phyloP scores from a whole-genome alignment of 2,888 invertebrate species.

The Standfussiana lucernea region DNA sequence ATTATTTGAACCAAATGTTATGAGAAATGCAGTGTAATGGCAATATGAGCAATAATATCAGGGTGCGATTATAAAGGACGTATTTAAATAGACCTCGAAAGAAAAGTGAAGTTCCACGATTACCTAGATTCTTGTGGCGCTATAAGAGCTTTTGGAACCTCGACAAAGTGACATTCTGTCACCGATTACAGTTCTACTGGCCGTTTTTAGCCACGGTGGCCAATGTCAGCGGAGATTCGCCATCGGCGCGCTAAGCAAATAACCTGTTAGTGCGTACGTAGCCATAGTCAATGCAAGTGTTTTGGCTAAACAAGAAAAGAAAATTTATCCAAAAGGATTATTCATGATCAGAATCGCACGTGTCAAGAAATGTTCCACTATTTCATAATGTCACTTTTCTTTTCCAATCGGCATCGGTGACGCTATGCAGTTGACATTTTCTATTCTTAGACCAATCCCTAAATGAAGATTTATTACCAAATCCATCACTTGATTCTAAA shows the following conservation, averaged over 20 bases:
- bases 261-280: neutral
- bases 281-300: neutral
- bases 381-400: neutral
- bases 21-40: neutral
- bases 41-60: neutral
- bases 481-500: conserved; percentile 24
- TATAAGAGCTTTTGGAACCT: too few species aligned
- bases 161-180: too few species aligned
- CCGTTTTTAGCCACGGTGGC: too few species aligned
- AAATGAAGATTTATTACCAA: conserved; percentile 45
- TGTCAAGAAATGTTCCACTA: neutral
- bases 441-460: conserved; percentile 19
- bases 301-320: neutral
- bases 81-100: too few species aligned
- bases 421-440: conserved; percentile 1
- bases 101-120: neutral
- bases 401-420: neutral
- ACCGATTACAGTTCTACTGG: too few species aligned
- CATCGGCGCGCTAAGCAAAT: too few species aligned
- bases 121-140: too few species aligned
- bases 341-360: neutral
- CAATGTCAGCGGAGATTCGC: too few species aligned
- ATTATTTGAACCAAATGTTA: neutral
- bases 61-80: neutral
- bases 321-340: neutral